Conservation (phyloP, 1,140 invertebrate genomes). For the Anagrus nilaparvatae region DNA sequence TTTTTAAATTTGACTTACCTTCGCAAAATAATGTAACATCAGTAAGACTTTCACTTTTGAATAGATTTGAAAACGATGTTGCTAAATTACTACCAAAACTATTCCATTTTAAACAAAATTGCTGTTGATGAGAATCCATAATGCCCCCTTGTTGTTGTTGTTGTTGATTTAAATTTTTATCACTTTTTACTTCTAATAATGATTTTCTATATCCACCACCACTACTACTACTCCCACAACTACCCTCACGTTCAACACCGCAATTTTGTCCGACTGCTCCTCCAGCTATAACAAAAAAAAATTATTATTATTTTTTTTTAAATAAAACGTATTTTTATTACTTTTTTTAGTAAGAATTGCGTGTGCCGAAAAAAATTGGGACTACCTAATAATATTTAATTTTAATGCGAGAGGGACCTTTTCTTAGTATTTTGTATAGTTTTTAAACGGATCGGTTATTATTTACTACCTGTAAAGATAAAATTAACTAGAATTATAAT, state of each 20-base stretch:
- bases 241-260: slow-evolving; percentile 33
- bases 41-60: slow-evolving; percentile 80
- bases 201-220: too few relatives aligned
- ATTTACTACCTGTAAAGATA: background rate
- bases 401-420: background rate
- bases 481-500: too few relatives aligned
- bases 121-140: slow-evolving; percentile 79
- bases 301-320: background rate
- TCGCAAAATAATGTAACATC: slow-evolving; percentile 85
- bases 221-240: slow-evolving; percentile 31
- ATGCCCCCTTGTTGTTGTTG: slow-evolving; percentile 35
- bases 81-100: slow-evolving; percentile 81
- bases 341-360: background rate
- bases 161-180: slow-evolving; percentile 35
- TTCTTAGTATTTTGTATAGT: background rate
- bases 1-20: slow-evolving; percentile 55
- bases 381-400: background rate
- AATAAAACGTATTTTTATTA: background rate
- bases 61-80: slow-evolving; percentile 76
- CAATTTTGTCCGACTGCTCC: slow-evolving; percentile 36
- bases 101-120: slow-evolving; percentile 87
- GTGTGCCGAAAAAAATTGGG: background rate
- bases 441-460: background rate
- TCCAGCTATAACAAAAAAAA: slow-evolving; percentile 28
- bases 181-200: too few relatives aligned